These are phyloP conservation scores for Penaeus chinensis DNA, from an alignment of 1,140 invertebrate genomes.

Conservation along the genomic window DNA sequence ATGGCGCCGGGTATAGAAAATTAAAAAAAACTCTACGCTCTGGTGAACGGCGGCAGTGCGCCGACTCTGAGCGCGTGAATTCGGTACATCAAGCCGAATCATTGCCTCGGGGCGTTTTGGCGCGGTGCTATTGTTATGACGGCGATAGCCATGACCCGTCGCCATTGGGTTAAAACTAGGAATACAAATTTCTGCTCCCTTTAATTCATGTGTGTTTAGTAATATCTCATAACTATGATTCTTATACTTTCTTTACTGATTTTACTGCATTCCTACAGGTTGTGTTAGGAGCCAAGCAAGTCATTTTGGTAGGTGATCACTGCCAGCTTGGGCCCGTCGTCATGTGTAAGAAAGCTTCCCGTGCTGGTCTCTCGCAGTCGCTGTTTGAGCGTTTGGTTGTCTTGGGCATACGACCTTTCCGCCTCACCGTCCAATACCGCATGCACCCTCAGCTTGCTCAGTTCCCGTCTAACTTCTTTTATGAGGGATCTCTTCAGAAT, in stretches of 20 bases:
- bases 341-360: conserved; percentile 99
- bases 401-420: conserved; percentile 92
- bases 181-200: too few species aligned
- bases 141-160: too few species aligned
- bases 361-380: conserved; percentile 96
- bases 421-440: conserved; percentile 97
- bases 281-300: conserved; percentile 91
- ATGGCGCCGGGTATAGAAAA: too few species aligned
- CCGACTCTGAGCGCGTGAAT: too few species aligned
- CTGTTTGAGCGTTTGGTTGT: conserved; percentile 98
- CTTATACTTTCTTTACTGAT: not conserved
- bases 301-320: conserved; percentile 87
- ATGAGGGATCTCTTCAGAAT: conserved; percentile 98
- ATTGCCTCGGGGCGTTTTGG: too few species aligned
- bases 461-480: conserved; percentile 99
- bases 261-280: conserved; percentile 29
- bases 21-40: too few species aligned
- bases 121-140: too few species aligned
- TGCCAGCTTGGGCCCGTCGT: conserved; percentile 98
- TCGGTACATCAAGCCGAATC: too few species aligned
- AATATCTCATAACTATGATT: not conserved
- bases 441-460: conserved; percentile 98
- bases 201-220: too few species aligned
- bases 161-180: too few species aligned
- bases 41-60: too few species aligned